Base-by-base conservation (phyloP, 1,140 invertebrate species). In the Eriosoma lanigerum region DNA sequence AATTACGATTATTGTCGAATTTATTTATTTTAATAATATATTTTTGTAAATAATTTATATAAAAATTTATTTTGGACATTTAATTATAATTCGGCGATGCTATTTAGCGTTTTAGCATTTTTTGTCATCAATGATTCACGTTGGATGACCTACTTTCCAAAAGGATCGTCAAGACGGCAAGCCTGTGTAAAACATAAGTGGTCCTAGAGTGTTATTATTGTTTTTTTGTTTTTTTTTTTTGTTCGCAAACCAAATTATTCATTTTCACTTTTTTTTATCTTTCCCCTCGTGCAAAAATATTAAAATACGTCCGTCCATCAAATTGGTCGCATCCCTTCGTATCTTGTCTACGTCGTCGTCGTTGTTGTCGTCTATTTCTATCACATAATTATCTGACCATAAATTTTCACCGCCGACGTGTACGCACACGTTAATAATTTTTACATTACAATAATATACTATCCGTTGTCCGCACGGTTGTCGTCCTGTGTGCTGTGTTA, bases 191-290 rank as follows among this genome's bases (percentile, higher is more conserved):
- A n/a, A 15, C 75, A 56, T 4, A 24, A 78, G 75, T 29, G 54
- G 75, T 62, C 75, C 32, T 78, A 78, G 38, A 38, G 56, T 78
- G 75, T 78, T 78, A 46, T 78, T 78, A 17, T 78, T 78, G n/a
- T 75, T 75, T 76, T 75, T 58, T 56, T 58, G 4, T 62, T 10
- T 48, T 72, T 72, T 72, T 52, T 19, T 32, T 17, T 10, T 62
- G 29, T 58, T 32, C 21, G 32, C 26, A 24, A 21, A 12, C 75
- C 38, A 62, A 78, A 78, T 62, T 78, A 62, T 78, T 78, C 52
- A 26, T 78, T 78, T 78, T 78, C 75, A 78, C 75, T 78, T 78
- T 78, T 78, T 62, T 62, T 26, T 38, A 32, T 60, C 29, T 78
- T 10, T 32, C 44, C 54, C 32, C 52, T 48, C 32, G 17, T 29